Evolutionary conservation across 2,113 vertebrate genomes (phyloP).

Genomic region (Glaucomys volans): DNA sequence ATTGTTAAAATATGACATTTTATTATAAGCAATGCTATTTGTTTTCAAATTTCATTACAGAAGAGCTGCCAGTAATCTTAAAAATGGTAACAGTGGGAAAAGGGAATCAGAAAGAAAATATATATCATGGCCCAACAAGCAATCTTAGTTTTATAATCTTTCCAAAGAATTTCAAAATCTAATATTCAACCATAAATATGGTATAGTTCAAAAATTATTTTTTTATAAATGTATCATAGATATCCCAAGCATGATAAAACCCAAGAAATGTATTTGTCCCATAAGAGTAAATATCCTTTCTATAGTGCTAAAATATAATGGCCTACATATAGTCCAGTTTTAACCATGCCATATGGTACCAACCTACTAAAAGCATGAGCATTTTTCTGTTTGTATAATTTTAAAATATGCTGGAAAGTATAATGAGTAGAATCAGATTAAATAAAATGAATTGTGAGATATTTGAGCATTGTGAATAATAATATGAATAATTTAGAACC

Average conservation of each 20-base stretch:
- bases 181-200: neutral
- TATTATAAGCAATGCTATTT: neutral
- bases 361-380: neutral
- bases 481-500: constrained; percentile 44
- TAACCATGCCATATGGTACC: neutral
- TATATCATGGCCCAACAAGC: neutral
- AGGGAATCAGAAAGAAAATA: constrained; percentile 24
- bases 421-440: constrained; percentile 22
- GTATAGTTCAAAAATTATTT: neutral
- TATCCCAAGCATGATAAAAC: neutral
- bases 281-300: neutral
- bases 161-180: constrained; percentile 10
- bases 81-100: constrained; percentile 17
- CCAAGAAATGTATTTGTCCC: neutral
- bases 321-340: neutral
- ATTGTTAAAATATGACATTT: constrained; percentile 29
- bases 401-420: constrained; percentile 28
- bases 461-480: constrained; percentile 21
- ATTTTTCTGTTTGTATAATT: constrained; percentile 21
- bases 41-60: constrained; percentile 18
- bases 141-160: neutral
- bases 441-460: constrained; percentile 23
- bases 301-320: neutral
- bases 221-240: neutral
- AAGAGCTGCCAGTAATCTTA: neutral